Conservation (phyloP, 2,113 vertebrate species). For the Xenopus laevis region DNA sequence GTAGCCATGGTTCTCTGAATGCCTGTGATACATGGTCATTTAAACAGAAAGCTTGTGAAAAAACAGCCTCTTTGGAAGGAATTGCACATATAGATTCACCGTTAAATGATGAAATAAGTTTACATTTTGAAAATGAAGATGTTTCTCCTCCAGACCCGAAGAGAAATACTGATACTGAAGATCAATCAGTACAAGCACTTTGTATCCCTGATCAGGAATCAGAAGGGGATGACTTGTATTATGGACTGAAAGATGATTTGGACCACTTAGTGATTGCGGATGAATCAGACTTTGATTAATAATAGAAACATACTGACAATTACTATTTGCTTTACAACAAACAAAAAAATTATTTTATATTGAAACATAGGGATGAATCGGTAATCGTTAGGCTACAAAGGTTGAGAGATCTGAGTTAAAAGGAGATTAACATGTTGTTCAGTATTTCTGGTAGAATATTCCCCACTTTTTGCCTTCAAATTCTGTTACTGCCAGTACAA, state of each 20-base stretch:
- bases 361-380: no score
- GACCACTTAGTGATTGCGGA: conserved; percentile 41
- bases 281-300: conserved; percentile 54
- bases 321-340: no score
- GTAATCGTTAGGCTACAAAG: no score
- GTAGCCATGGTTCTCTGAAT: conserved; percentile 41
- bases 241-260: conserved; percentile 58
- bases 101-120: neutral
- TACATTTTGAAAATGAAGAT: rapidly evolving
- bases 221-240: conserved; percentile 61
- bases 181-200: conserved; percentile 16
- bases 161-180: neutral
- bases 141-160: rapidly evolving
- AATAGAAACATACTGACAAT: conserved; percentile 21
- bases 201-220: conserved; percentile 9
- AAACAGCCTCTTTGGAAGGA: conserved; percentile 42
- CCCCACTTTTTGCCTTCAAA: no score
- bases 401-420: no score
- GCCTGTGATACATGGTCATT: neutral
- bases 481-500: no score
- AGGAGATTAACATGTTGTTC: no score
- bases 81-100: conserved; percentile 53
- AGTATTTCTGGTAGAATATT: no score
- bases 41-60: conserved; percentile 21
- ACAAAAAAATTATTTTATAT: no score